Evolutionary conservation across 2,113 vertebrate species (phyloP).

Genomic region (Panthera leo): DNA sequence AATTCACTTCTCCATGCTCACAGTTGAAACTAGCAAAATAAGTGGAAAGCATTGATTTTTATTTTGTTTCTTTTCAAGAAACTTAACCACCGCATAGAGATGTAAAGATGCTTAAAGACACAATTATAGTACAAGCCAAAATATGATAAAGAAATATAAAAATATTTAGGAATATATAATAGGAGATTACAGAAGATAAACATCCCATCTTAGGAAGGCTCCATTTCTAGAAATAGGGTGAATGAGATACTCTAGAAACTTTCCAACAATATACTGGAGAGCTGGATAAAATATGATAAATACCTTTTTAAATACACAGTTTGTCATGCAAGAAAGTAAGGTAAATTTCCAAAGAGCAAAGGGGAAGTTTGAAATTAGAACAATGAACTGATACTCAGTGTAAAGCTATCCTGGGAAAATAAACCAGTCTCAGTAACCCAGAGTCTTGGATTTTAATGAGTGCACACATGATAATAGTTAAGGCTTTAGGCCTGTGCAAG

Average conservation of each 20-base stretch:
- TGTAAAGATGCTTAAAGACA: neutral
- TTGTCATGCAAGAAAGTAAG: neutral
- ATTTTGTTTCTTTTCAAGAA: slow-evolving; percentile 12
- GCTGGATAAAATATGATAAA: neutral
- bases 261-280: neutral
- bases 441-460: neutral
- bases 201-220: neutral
- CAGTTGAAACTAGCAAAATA: slow-evolving; percentile 34
- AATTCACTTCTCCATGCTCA: neutral
- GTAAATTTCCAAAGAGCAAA: neutral
- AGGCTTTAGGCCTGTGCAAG: neutral
- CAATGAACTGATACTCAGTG: neutral
- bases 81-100: neutral
- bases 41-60: neutral
- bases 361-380: neutral
- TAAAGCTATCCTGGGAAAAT: neutral
- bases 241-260: neutral
- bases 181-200: neutral
- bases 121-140: neutral
- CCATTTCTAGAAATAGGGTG: neutral
- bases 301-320: neutral
- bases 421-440: neutral
- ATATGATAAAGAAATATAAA: neutral
- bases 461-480: neutral
- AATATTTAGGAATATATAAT: neutral